Conservation (phyloP, 2,797 vertebrate genomes). For the Eulemur rubriventer region DNA sequence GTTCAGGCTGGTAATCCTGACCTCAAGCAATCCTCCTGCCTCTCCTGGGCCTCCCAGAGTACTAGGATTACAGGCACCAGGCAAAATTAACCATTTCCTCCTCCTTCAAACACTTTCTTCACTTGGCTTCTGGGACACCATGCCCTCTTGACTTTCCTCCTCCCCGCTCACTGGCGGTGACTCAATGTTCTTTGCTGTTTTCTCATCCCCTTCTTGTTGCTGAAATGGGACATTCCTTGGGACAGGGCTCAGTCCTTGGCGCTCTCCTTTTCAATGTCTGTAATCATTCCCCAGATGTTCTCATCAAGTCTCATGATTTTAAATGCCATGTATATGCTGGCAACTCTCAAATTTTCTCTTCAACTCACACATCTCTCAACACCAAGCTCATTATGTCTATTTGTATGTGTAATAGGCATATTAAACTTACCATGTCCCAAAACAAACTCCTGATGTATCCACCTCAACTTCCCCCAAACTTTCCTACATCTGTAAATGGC, state of each 20-base stretch:
- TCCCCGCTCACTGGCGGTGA: not conserved
- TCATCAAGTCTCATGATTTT: not conserved
- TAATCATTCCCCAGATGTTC: not conserved
- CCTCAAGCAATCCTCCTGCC: too few species aligned
- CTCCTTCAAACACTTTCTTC: not conserved
- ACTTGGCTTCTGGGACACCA: not conserved
- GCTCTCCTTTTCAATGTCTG: not conserved
- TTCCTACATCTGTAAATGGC: not conserved
- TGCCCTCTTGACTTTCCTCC: not conserved
- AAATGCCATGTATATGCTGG: not conserved
- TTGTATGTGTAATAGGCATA: not conserved
- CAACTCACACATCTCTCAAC: not conserved
- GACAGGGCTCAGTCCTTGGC: not conserved
- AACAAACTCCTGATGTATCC: not conserved
- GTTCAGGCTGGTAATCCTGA: too few species aligned
- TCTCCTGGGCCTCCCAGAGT: too few species aligned
- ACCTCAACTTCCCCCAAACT: not conserved
- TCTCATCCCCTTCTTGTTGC: not conserved
- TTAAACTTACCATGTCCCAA: not conserved
- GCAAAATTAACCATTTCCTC: not conserved
- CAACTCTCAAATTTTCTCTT: not conserved
- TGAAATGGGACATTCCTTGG: not conserved
- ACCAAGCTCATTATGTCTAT: not conserved
- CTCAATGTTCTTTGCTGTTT: conserved; percentile 28
- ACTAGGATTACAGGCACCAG: too few species aligned